Base-by-base conservation (phyloP, 2,888 invertebrate species). In the Cryptocephalus primarius region DNA sequence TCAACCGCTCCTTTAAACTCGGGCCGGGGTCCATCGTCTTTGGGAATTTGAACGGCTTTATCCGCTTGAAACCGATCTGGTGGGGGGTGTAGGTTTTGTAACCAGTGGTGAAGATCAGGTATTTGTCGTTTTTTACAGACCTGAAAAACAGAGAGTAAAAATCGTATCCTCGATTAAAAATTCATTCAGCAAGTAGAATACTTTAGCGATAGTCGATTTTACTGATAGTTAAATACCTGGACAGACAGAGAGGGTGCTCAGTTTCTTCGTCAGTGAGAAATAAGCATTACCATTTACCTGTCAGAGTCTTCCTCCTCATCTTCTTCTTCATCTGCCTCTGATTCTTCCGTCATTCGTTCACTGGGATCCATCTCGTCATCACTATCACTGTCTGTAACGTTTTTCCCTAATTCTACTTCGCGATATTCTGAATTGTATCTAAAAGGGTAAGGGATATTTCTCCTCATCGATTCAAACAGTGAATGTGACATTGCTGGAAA, bases 31-130 rank as follows among this genome's bases (percentile, higher is more conserved):
- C 81, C 40, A 85, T 64, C 51, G 77, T 62, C 58, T 79, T 76
- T 1, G 84, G 83, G 61, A 85, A 85, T 48, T 73, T 75, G 1
- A 85, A 75, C 33, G 82, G 77, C 53, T 79, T 76, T 48, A 89
- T 84, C 59, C 83, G 74, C 61, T 86, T 87, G 55, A 87, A 82
- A 34, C 78, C 76, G 54, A 90, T 82, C 70, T 88, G 86, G 72
- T 90, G 90, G 0, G 89, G 89, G 0, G 86, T 87, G 60, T 85
- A 89, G 0, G 89, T 88, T 66, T 83, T 80, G 6, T 82, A 82
- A 0, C 89, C 89, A 22, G 85, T 87, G 1, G 88, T 87, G 66
- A 88, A 90, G 54, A 90, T 88, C 14, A 90, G 74, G 66, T 81
- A 82, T 62, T 85, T 88, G 56, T 82, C 63, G 32, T 45, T 55